A percentile compares a stretch with the other conserved stretches of the same genome.
phyloP scores from a whole-genome alignment of 2,888 invertebrate genomes.

The Arge pagana region DNA sequence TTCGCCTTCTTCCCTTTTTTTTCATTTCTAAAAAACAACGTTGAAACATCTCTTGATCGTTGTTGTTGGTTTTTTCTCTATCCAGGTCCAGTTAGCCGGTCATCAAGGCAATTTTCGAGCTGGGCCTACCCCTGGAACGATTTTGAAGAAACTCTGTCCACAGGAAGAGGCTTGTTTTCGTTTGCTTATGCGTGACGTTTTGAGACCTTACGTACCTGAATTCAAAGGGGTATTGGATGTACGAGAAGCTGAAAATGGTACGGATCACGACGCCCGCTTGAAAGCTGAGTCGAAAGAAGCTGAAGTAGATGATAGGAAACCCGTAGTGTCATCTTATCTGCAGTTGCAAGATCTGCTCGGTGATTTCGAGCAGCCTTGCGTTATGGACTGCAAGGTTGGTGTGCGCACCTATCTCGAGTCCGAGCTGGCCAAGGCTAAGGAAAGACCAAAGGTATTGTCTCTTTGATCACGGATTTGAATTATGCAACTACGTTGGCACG shows the following conservation, averaged over 20 bases:
- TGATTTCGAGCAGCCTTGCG: constrained; percentile 89
- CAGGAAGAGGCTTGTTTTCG: constrained; percentile 89
- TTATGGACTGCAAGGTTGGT: constrained; percentile 97
- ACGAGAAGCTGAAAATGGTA: constrained; percentile 50
- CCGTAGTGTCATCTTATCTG: constrained; percentile 66
- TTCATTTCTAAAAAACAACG: background rate
- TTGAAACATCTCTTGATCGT: background rate
- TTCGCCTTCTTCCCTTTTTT: background rate
- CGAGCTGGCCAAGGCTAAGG: constrained; percentile 92
- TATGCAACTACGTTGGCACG: no score
- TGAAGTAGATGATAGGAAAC: constrained; percentile 33
- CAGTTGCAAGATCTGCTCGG: constrained; percentile 92
- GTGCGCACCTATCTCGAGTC: constrained; percentile 94
- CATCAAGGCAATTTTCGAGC: constrained; percentile 96
- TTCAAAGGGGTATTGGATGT: constrained; percentile 74
- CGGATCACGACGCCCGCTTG: constrained; percentile 13
- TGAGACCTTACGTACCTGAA: constrained; percentile 89
- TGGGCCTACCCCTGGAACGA: constrained; percentile 91
- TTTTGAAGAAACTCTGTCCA: constrained; percentile 88
- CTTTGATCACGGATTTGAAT: no score
- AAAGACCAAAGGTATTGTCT: constrained; percentile 82
- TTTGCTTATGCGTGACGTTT: constrained; percentile 83
- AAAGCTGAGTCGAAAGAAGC: constrained; percentile 28
- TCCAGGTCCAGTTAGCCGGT: constrained; percentile 79
- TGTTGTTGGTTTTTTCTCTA: background rate